A percentile compares a stretch with the other conserved stretches of the same genome.
phyloP scores from a whole-genome alignment of 2,113 vertebrate species.

The Echinops telfairi region DNA sequence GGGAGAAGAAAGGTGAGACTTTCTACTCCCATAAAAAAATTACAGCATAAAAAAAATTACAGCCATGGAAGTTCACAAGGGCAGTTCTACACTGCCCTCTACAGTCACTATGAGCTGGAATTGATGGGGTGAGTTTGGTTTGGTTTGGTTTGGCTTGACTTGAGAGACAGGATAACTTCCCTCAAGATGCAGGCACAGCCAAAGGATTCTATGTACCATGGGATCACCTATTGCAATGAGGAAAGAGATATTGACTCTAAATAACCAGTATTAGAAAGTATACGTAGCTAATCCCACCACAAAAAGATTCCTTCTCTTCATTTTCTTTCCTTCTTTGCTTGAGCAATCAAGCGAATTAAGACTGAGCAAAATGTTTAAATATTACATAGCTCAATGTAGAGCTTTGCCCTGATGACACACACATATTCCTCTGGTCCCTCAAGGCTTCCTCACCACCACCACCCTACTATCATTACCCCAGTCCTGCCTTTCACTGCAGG shows the following conservation, averaged over 20 bases:
- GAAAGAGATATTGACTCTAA: background rate
- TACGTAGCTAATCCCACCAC: background rate
- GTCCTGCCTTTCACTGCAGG: too few relatives aligned
- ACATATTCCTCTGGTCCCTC: too few relatives aligned
- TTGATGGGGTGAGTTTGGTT: too few relatives aligned
- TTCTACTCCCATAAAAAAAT: too few relatives aligned
- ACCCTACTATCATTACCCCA: too few relatives aligned
- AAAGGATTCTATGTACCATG: background rate
- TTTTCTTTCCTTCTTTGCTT: conserved; percentile 1
- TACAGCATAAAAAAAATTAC: too few relatives aligned
- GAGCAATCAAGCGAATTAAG: conserved; percentile 45
- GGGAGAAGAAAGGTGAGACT: too few relatives aligned
- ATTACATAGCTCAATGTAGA: too few relatives aligned
- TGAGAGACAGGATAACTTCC: background rate
- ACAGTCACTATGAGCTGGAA: too few relatives aligned
- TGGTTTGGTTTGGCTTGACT: too few relatives aligned
- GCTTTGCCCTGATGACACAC: too few relatives aligned
- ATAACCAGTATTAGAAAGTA: background rate
- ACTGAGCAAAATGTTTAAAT: background rate
- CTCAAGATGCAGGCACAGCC: background rate
- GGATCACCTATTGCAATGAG: background rate
- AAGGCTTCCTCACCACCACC: too few relatives aligned
- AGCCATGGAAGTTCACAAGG: background rate
- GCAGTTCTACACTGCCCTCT: background rate
- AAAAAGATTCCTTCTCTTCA: background rate